A percentile compares a stretch with the other conserved stretches of the same genome.
Conservation (phyloP, 2,888 invertebrate genomes). For the Incurvaria masculella region DNA sequence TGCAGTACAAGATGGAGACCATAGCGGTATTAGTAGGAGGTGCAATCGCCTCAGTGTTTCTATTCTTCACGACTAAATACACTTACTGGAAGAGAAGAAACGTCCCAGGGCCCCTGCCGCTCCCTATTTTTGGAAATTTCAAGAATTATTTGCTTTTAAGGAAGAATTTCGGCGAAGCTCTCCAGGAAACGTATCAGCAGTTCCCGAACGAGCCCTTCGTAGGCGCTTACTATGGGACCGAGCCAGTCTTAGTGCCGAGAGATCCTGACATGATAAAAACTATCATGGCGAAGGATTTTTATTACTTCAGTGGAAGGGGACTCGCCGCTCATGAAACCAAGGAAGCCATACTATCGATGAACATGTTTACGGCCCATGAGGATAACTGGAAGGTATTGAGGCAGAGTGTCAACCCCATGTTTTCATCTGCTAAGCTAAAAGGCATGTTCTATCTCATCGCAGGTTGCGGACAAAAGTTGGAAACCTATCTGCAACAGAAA, state of each 20-base stretch:
- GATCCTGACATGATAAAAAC: slow-evolving; percentile 17
- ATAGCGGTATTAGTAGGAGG: not conserved
- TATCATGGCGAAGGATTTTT: slow-evolving; percentile 18
- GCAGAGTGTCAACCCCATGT: slow-evolving; percentile 18
- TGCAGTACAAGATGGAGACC: not conserved
- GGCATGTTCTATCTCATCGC: slow-evolving; percentile 21
- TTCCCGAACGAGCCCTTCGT: slow-evolving; percentile 16
- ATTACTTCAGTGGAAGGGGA: slow-evolving; percentile 18
- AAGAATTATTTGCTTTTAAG: slow-evolving; percentile 11
- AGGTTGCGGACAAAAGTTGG: slow-evolving; percentile 14
- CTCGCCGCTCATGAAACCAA: slow-evolving; percentile 11
- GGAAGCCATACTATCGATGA: slow-evolving; percentile 10
- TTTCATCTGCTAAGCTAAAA: slow-evolving; percentile 16
- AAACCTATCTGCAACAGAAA: slow-evolving; percentile 11
- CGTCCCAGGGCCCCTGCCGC: slow-evolving; percentile 14
- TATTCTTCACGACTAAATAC: slow-evolving; percentile 8
- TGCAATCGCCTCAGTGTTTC: not conserved
- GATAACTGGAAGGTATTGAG: slow-evolving; percentile 18
- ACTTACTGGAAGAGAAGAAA: slow-evolving; percentile 17
- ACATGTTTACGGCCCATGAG: slow-evolving; percentile 12
- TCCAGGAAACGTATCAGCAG: slow-evolving; percentile 14
- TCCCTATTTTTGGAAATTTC: slow-evolving; percentile 16
- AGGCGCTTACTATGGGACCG: slow-evolving; percentile 18
- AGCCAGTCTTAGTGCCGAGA: slow-evolving; percentile 17
- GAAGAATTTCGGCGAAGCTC: slow-evolving; percentile 10